These are phyloP conservation scores for Loriculus beryllinus DNA, from an alignment of 2,797 vertebrate genomes.

Conservation along the genomic window DNA sequence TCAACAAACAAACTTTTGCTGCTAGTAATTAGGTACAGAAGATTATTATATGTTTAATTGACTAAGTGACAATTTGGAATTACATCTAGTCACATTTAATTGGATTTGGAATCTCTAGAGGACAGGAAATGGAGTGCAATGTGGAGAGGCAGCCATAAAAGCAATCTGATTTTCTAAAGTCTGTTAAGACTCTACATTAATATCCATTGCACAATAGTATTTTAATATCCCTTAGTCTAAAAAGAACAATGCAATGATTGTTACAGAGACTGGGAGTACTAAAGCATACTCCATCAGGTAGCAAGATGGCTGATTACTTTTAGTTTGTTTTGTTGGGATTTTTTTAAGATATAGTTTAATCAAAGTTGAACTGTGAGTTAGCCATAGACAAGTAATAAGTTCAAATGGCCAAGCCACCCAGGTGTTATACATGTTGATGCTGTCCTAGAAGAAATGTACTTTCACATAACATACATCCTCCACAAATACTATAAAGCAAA, in stretches of 20 bases:
- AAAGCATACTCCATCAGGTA: slow-evolving; percentile 69
- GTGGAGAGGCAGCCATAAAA: slow-evolving; percentile 76
- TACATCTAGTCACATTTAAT: slow-evolving; percentile 81
- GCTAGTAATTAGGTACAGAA: slow-evolving; percentile 77
- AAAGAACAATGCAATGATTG: slow-evolving; percentile 69
- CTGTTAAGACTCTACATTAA: slow-evolving; percentile 74
- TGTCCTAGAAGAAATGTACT: slow-evolving; percentile 3
- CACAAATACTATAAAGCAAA: background rate
- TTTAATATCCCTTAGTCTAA: slow-evolving; percentile 73
- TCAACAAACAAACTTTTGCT: slow-evolving; percentile 81
- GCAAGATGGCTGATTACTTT: slow-evolving; percentile 38
- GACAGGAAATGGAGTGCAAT: slow-evolving; percentile 66
- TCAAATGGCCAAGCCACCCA: background rate
- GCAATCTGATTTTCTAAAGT: slow-evolving; percentile 76
- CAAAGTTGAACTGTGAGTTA: slow-evolving; percentile 55
- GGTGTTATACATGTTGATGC: background rate
- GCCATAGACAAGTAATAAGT: slow-evolving; percentile 4
- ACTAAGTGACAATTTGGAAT: slow-evolving; percentile 81
- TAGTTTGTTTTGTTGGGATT: background rate
- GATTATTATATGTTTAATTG: slow-evolving; percentile 84
- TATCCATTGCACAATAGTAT: slow-evolving; percentile 72
- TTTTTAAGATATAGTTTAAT: slow-evolving; percentile 52
- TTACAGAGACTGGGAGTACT: slow-evolving; percentile 57
- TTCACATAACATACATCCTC: background rate
- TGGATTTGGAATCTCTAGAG: slow-evolving; percentile 79